phyloP scores from a whole-genome alignment of 64 coral and sea anemone genomes.

The Actinia tenebrosa region DNA sequence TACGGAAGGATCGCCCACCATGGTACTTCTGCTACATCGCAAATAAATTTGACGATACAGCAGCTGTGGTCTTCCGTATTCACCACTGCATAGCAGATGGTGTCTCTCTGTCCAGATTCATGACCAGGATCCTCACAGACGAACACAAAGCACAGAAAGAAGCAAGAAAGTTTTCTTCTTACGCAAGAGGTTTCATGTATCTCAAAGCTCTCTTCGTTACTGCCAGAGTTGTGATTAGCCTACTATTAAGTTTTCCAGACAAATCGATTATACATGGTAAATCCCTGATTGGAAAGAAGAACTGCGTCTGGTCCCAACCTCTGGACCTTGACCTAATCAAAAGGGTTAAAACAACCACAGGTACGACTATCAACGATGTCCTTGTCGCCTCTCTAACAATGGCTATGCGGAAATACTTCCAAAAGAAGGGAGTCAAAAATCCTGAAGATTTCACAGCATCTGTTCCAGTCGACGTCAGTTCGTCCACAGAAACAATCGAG shows the following conservation, averaged over 20 bases:
- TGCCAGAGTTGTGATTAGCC: conserved; percentile 19
- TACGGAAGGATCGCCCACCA: conserved; percentile 41
- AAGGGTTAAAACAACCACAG: conserved; percentile 71
- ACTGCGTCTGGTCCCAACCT: conserved; percentile 69
- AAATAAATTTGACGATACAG: conserved; percentile 60
- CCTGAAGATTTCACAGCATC: conserved; percentile 65
- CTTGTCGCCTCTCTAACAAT: conserved; percentile 71
- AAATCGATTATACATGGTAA: conserved; percentile 73
- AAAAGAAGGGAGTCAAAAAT: conserved; percentile 47
- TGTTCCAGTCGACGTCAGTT: conserved; percentile 87
- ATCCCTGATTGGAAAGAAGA: conserved; percentile 72
- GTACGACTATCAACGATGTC: conserved; percentile 91
- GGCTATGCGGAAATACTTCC: conserved; percentile 75
- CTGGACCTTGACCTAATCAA: conserved; percentile 69
- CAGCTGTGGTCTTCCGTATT: conserved; percentile 43
- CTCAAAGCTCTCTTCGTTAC: conserved; percentile 57
- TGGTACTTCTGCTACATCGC: conserved; percentile 87
- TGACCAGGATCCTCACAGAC: conserved; percentile 56
- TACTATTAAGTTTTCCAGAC: conserved; percentile 44
- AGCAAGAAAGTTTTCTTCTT: conserved; percentile 54
- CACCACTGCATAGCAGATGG: conserved; percentile 88
- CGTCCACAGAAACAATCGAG: conserved; percentile 10
- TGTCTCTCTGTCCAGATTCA: conserved; percentile 59
- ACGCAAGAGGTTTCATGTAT: conserved; percentile 18
- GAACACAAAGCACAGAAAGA: conserved; percentile 41